These are phyloP conservation scores for Oreochromis niloticus DNA, from an alignment of 2,113 vertebrate species.

Conservation along the genomic window DNA sequence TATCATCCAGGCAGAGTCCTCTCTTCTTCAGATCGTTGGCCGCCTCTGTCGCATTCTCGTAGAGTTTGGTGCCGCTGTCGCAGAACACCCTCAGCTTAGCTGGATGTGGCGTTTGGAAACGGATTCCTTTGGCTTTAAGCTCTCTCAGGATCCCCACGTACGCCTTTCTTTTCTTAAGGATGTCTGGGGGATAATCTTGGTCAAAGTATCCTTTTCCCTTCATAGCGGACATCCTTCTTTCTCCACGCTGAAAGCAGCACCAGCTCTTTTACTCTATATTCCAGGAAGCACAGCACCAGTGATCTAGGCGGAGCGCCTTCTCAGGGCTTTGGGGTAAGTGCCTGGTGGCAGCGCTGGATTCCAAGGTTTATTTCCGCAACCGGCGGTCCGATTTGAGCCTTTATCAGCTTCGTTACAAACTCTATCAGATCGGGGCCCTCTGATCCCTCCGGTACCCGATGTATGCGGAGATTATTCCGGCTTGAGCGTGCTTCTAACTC, in stretches of 20 bases:
- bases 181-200: neutral
- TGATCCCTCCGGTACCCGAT: rapidly evolving
- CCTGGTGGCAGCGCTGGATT: neutral
- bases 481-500: rapidly evolving
- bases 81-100: neutral
- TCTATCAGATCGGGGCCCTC: neutral
- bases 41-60: rapidly evolving
- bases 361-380: neutral
- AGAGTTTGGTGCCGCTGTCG: neutral
- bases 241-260: too few species aligned
- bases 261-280: neutral
- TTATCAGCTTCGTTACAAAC: neutral
- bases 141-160: neutral
- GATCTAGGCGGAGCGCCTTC: neutral
- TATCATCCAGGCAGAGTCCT: neutral
- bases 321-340: neutral
- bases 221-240: too few species aligned
- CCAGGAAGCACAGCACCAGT: neutral
- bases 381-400: neutral
- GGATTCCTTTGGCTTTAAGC: neutral
- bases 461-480: neutral
- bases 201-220: neutral
- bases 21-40: neutral
- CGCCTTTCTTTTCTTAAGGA: neutral
- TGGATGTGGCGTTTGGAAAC: neutral